Conservation (phyloP, 2,797 vertebrate genomes). For the Euthynnus affinis region DNA sequence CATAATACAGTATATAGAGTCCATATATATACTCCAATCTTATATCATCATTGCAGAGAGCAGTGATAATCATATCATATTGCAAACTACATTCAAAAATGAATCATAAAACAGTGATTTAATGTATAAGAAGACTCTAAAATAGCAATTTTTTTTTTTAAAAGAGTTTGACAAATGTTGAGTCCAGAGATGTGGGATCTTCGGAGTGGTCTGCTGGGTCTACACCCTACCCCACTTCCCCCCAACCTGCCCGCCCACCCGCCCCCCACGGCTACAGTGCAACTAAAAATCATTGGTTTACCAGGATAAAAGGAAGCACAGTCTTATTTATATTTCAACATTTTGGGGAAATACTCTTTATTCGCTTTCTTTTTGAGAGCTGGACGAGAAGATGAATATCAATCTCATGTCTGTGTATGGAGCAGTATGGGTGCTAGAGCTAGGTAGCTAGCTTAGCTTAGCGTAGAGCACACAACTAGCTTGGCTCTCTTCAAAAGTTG, state of each 20-base stretch:
- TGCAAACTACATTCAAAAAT: conserved; percentile 65
- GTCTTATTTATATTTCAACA: background rate
- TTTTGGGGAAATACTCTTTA: background rate
- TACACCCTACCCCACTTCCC: background rate
- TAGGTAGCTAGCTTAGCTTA: background rate
- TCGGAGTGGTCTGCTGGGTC: background rate
- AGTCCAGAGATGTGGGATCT: background rate
- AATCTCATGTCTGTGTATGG: too few species aligned
- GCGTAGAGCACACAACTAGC: background rate
- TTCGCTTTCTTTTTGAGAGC: background rate
- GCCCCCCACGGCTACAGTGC: conserved; percentile 60
- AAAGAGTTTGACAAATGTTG: background rate
- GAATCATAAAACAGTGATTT: conserved; percentile 43
- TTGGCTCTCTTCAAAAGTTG: background rate
- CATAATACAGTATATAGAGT: conserved; percentile 3
- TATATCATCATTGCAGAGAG: background rate
- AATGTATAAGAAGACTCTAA: conserved; percentile 38
- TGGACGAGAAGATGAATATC: too few species aligned
- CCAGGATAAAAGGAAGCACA: conserved; percentile 25
- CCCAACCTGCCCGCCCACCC: too few species aligned
- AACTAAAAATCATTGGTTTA: conserved; percentile 68
- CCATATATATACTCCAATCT: background rate
- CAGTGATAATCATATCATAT: conserved; percentile 24
- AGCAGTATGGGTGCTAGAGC: too few species aligned
- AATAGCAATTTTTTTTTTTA: conserved; percentile 13